Conservation (phyloP, 2,797 vertebrate genomes). For the Bucorvus abyssinicus region DNA sequence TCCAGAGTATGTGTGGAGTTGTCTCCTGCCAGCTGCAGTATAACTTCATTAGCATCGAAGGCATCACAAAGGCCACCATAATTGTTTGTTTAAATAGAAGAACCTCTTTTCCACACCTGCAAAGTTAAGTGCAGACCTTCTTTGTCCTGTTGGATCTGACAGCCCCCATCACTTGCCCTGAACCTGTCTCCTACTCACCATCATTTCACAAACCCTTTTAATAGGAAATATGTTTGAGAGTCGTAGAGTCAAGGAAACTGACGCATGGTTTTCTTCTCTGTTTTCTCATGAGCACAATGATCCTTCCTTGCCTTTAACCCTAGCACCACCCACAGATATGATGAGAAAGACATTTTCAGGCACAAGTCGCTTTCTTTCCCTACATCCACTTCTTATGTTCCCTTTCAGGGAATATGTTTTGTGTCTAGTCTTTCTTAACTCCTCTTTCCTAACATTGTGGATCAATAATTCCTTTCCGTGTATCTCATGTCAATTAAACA, state of each 20-base stretch:
- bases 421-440: neutral
- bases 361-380: neutral
- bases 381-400: rapidly evolving
- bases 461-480: neutral
- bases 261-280: neutral
- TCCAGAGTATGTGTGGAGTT: neutral
- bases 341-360: neutral
- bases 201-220: neutral
- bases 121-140: neutral
- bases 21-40: neutral
- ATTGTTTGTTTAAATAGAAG: neutral
- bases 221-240: neutral
- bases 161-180: neutral
- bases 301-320: neutral
- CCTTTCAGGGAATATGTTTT: neutral
- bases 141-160: neutral
- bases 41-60: neutral
- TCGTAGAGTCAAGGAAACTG: neutral
- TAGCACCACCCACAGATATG: neutral
- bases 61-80: neutral
- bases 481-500: neutral
- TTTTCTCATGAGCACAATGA: neutral
- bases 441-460: neutral
- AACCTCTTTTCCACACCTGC: neutral
- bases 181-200: neutral